Percentiles rank a stretch among this genome's conserved stretches.
Evolutionary conservation across 2,797 vertebrate genomes (phyloP).

Genomic region (Enteromius mattozi): DNA sequence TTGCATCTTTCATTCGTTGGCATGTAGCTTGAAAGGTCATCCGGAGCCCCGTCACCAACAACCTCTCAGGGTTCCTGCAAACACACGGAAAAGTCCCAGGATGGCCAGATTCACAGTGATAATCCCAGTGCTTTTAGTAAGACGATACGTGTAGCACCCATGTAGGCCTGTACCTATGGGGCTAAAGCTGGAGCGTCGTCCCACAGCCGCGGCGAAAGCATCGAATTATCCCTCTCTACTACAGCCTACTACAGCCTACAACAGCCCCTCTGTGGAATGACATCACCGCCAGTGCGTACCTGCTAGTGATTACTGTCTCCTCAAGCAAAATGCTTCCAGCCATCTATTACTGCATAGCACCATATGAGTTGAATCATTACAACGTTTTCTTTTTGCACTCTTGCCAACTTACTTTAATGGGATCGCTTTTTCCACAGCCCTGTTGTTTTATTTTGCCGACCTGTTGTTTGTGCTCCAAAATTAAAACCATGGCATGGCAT

Average conservation of each 20-base stretch:
- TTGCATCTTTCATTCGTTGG: slow-evolving; percentile 32
- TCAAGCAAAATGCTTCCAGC: slow-evolving; percentile 42
- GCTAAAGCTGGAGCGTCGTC: slow-evolving; percentile 13
- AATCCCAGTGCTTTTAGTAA: slow-evolving; percentile 17
- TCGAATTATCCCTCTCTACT: slow-evolving; percentile 22
- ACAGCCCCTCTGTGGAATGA: slow-evolving; percentile 36
- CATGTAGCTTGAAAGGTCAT: slow-evolving; percentile 49
- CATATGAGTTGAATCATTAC: slow-evolving; percentile 47
- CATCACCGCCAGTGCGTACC: slow-evolving; percentile 38
- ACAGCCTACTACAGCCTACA: neutral
- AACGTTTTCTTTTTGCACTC: slow-evolving; percentile 24
- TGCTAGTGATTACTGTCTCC: slow-evolving; percentile 40
- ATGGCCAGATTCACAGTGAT: neutral
- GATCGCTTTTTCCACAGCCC: slow-evolving; percentile 32
- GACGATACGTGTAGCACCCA: slow-evolving; percentile 31
- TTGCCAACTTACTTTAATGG: slow-evolving; percentile 43
- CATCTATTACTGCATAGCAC: slow-evolving; percentile 46
- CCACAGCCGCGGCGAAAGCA: slow-evolving; percentile 13
- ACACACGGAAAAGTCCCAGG: slow-evolving; percentile 5
- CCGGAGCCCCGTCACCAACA: slow-evolving; percentile 23
- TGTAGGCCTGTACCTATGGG: slow-evolving; percentile 38
- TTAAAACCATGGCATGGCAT: slow-evolving; percentile 32
- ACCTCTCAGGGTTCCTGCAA: slow-evolving; percentile 23
- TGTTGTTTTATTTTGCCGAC: slow-evolving; percentile 48
- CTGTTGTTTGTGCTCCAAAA: slow-evolving; percentile 46